phyloP scores from a whole-genome alignment of 2,888 invertebrate species.

The Arge pagana region DNA sequence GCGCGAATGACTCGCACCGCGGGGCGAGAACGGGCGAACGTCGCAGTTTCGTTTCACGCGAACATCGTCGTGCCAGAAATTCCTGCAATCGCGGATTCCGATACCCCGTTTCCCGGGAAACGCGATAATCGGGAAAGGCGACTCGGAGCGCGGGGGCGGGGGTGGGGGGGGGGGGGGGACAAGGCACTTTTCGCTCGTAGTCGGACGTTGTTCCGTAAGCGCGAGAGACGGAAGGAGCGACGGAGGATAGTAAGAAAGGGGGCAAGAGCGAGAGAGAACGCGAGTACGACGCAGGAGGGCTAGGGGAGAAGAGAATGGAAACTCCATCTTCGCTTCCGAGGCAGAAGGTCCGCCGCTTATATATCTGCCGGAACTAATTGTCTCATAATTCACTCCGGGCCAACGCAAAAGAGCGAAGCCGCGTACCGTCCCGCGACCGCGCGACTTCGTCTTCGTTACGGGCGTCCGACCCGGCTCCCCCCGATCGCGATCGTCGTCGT shows the following conservation, averaged over 20 bases:
- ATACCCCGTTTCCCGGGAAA: background rate
- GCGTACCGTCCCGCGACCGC: conserved; percentile 38
- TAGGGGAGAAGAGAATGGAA: conserved; percentile 23
- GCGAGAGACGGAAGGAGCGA: background rate
- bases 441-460: conserved; percentile 27
- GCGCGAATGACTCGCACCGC: too few relatives aligned
- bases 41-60: too few relatives aligned
- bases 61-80: too few relatives aligned
- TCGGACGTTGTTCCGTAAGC: too few relatives aligned
- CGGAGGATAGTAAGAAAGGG: background rate
- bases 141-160: background rate
- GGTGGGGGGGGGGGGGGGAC: background rate
- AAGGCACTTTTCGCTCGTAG: too few relatives aligned
- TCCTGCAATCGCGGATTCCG: conserved; percentile 2
- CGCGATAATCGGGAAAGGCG: background rate
- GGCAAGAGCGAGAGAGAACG: background rate
- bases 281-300: conserved; percentile 3
- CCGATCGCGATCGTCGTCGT: too few relatives aligned
- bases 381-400: conserved; percentile 52
- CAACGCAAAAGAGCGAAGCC: conserved; percentile 38
- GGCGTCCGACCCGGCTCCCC: background rate
- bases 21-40: too few relatives aligned
- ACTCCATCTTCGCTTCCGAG: conserved; percentile 38
- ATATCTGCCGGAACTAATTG: conserved; percentile 54
- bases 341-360: conserved; percentile 42